Evolutionary conservation across 1,140 invertebrate genomes (phyloP).

Genomic region (Meloidogyne exigua): DNA sequence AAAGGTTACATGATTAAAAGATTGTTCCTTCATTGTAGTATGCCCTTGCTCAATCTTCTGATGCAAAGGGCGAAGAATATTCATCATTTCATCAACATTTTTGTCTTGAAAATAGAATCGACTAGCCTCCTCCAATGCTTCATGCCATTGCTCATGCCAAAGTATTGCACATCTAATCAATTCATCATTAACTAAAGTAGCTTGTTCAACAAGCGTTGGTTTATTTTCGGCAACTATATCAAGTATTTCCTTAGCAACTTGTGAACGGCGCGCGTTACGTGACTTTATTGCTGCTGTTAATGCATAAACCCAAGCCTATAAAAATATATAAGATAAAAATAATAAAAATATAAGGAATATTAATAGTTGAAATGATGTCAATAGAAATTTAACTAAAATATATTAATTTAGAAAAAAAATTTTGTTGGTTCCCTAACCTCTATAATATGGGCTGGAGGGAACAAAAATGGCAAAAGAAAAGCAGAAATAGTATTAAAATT

Average conservation of each 20-base stretch:
- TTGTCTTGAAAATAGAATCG: constrained; percentile 82
- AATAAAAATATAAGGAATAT: constrained; percentile 68
- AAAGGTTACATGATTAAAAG: constrained; percentile 76
- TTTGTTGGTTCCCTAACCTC: background rate
- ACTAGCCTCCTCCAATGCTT: constrained; percentile 94
- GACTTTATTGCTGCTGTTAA: constrained; percentile 95
- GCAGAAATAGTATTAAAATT: too few species aligned
- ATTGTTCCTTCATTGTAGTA: constrained; percentile 89
- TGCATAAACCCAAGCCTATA: constrained; percentile 89
- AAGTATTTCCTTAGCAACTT: constrained; percentile 89
- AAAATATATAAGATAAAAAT: background rate
- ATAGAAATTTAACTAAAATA: too few species aligned
- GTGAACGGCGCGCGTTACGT: constrained; percentile 76
- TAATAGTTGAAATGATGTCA: background rate
- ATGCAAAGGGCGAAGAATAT: constrained; percentile 89
- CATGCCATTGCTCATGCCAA: constrained; percentile 97
- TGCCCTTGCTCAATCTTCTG: constrained; percentile 86
- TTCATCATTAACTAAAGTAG: constrained; percentile 77
- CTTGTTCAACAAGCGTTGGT: constrained; percentile 84
- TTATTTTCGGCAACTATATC: constrained; percentile 93
- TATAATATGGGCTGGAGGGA: background rate
- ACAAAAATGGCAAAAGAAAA: too few species aligned
- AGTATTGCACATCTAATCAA: constrained; percentile 94
- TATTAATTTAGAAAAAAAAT: too few species aligned
- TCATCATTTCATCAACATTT: constrained; percentile 91